Percentiles rank a stretch among this genome's conserved stretches.
These are phyloP conservation scores for Eupithecia centaureata DNA, from an alignment of 2,888 invertebrate species.

Conservation along the genomic window DNA sequence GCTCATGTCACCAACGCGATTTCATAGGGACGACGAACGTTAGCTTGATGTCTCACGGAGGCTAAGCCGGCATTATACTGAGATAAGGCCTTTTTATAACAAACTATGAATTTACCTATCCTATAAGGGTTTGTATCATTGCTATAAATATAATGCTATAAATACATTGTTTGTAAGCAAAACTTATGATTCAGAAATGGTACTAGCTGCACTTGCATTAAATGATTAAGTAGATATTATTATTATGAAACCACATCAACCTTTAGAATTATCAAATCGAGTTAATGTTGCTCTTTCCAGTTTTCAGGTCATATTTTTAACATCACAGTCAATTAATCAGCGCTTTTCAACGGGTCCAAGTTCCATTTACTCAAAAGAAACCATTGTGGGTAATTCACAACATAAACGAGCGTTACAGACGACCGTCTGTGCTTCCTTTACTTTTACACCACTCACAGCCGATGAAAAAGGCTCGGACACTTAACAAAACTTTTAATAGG, in stretches of 20 bases:
- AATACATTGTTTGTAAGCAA: not conserved
- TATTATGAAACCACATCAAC: not conserved
- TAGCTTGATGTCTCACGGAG: too few relatives aligned
- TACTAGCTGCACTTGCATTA: not conserved
- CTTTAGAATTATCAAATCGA: not conserved
- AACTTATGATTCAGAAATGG: not conserved
- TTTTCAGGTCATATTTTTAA: slow-evolving; percentile 28
- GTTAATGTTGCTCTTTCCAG: not conserved
- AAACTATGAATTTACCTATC: too few relatives aligned
- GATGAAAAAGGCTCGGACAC: slow-evolving; percentile 16
- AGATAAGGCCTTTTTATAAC: too few relatives aligned
- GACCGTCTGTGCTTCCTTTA: slow-evolving; percentile 33
- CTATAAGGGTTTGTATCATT: too few relatives aligned
- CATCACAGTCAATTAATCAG: slow-evolving; percentile 35
- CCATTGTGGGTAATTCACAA: slow-evolving; percentile 38
- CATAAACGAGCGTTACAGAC: slow-evolving; percentile 35
- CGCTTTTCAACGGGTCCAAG: slow-evolving; percentile 33
- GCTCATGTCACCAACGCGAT: too few relatives aligned
- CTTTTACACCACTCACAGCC: slow-evolving; percentile 23
- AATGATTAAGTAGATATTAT: not conserved
- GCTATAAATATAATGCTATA: too few relatives aligned
- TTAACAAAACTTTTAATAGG: slow-evolving; percentile 1
- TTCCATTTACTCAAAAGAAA: slow-evolving; percentile 35
- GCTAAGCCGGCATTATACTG: too few relatives aligned
- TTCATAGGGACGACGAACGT: too few relatives aligned